These are phyloP conservation scores for Rhinoraja longicauda DNA, from an alignment of 2,797 vertebrate species.

Conservation along the genomic window DNA sequence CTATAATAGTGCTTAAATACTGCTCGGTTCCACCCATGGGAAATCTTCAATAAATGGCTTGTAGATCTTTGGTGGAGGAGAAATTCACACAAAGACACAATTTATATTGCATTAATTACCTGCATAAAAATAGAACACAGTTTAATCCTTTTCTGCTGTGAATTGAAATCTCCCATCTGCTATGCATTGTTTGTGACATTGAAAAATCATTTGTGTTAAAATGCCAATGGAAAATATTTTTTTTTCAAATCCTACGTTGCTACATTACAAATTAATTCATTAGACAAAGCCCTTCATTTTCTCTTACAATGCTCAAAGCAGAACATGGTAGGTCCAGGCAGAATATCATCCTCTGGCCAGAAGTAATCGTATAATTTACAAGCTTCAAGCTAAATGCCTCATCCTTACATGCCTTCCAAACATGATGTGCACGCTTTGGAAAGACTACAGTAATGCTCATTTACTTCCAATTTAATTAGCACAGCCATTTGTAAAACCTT, in stretches of 20 bases:
- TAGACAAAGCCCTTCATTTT: background rate
- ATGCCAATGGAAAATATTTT: background rate
- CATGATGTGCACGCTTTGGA: background rate
- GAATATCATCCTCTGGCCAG: background rate
- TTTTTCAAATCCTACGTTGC: background rate
- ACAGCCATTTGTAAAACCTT: background rate
- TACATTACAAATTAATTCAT: background rate
- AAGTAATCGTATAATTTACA: background rate
- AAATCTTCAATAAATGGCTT: background rate
- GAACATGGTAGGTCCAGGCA: background rate
- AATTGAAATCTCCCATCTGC: constrained; percentile 5
- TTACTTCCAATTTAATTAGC: background rate
- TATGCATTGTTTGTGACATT: background rate
- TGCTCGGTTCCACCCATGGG: background rate
- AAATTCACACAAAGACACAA: background rate
- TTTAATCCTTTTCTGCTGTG: background rate
- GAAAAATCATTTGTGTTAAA: background rate
- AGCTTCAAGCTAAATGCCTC: background rate
- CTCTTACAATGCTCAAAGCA: background rate
- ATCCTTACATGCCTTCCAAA: background rate
- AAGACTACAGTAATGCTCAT: background rate
- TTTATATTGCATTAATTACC: background rate
- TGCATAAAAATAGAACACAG: background rate
- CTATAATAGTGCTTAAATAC: background rate
- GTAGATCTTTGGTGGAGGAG: background rate